Evolutionary conservation across 2,113 vertebrate genomes (phyloP).

Genomic region (Gadus macrocephalus): DNA sequence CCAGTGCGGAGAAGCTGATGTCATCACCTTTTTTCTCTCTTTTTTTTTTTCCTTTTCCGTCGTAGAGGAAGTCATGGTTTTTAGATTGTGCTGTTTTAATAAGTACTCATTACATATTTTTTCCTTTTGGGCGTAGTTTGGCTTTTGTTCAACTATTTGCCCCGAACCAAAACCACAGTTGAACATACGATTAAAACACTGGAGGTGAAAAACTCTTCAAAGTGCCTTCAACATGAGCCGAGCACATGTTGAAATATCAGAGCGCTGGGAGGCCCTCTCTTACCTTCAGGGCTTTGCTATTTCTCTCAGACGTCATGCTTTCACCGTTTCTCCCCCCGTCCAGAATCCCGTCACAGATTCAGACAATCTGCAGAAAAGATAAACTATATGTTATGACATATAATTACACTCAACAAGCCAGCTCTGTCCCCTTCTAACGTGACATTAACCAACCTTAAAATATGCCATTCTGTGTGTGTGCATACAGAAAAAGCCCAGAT

Average conservation of each 20-base stretch:
- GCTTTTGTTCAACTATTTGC: too few relatives aligned
- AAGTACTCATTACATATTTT: too few relatives aligned
- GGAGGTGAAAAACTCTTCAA: too few relatives aligned
- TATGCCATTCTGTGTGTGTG: conserved; percentile 32
- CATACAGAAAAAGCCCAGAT: conserved; percentile 46
- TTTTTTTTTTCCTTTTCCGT: too few relatives aligned
- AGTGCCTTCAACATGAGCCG: conserved; percentile 7
- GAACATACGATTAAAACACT: too few relatives aligned
- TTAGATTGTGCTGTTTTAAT: too few relatives aligned
- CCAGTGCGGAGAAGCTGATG: too few relatives aligned
- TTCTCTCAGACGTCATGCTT: conserved; percentile 93
- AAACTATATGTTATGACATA: conserved; percentile 20
- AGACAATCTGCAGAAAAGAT: conserved; percentile 49
- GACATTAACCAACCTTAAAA: conserved; percentile 49
- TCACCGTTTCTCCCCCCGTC: conserved; percentile 45
- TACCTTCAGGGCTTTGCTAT: conserved; percentile 98
- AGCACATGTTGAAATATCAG: conserved; percentile 8
- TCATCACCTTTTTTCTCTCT: too few relatives aligned
- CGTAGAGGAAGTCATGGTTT: too few relatives aligned
- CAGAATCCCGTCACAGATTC: conserved; percentile 66
- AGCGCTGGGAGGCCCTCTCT: conserved; percentile 19
- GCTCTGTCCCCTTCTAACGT: conserved; percentile 19
- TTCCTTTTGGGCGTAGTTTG: too few relatives aligned
- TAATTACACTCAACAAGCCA: not conserved
- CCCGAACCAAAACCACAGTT: too few relatives aligned